These are phyloP conservation scores for Spodoptera exigua DNA, from an alignment of 2,888 invertebrate genomes.

Conservation along the genomic window DNA sequence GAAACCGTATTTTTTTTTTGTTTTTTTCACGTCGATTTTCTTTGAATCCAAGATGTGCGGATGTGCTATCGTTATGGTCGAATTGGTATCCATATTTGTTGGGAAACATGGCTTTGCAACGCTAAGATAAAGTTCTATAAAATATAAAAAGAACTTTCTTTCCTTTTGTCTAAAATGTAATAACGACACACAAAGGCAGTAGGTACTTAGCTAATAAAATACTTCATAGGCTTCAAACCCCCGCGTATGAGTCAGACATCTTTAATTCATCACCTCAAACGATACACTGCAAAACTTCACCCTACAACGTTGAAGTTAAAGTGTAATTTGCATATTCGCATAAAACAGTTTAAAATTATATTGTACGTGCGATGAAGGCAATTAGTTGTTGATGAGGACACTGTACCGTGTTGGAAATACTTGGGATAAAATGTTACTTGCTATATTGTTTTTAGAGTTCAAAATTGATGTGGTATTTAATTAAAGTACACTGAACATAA, in stretches of 20 bases:
- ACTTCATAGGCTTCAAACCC: background rate
- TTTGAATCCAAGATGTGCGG: too few relatives aligned
- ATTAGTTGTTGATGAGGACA: constrained; percentile 33
- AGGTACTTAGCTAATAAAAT: constrained; percentile 13
- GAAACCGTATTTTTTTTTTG: too few relatives aligned
- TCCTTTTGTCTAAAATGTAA: background rate
- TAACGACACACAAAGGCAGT: background rate
- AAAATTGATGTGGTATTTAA: background rate
- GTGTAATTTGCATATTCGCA: constrained; percentile 55
- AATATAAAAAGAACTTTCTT: too few relatives aligned
- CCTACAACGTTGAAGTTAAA: constrained; percentile 48
- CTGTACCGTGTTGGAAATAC: constrained; percentile 9
- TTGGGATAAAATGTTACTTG: too few relatives aligned
- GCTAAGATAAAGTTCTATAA: too few relatives aligned
- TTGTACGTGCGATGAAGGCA: constrained; percentile 34
- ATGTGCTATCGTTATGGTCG: too few relatives aligned
- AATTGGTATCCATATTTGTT: too few relatives aligned
- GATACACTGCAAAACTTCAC: constrained; percentile 36
- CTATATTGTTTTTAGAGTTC: too few relatives aligned
- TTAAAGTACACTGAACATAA: background rate
- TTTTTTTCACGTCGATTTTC: too few relatives aligned
- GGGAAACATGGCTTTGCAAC: too few relatives aligned
- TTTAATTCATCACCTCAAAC: constrained; percentile 36
- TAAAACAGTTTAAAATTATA: constrained; percentile 55
- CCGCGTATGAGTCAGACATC: constrained; percentile 11